Conservation (phyloP, 2,113 vertebrate species). For the Mesoclemmys tuberculata region DNA sequence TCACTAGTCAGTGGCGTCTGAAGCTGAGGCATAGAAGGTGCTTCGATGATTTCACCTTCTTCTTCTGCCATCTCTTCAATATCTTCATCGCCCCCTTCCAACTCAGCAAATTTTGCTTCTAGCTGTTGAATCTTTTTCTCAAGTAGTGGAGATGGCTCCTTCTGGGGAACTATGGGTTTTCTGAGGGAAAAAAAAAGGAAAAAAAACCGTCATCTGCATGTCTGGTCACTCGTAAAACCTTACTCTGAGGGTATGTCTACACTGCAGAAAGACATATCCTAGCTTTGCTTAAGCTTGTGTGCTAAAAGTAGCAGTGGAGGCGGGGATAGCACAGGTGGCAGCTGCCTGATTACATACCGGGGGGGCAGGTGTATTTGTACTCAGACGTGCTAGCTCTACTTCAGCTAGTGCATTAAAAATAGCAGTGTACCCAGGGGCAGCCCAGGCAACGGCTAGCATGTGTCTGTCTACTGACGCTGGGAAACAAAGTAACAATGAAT, state of each 20-base stretch:
- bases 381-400: neutral
- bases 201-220: neutral
- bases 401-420: neutral
- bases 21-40: conserved; percentile 88
- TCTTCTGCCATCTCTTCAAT: conserved; percentile 96
- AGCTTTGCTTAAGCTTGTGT: neutral
- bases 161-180: conserved; percentile 97
- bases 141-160: conserved; percentile 95
- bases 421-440: neutral
- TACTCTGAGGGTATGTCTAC: neutral
- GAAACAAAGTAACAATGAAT: neutral
- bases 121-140: conserved; percentile 97
- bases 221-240: neutral
- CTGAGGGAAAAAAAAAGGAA: conserved; percentile 72
- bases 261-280: neutral
- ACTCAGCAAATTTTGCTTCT: conserved; percentile 97
- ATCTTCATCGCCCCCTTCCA: conserved; percentile 94
- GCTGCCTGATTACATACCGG: neutral
- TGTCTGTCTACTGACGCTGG: neutral
- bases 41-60: conserved; percentile 90
- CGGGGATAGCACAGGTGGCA: too few species aligned
- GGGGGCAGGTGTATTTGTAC: neutral
- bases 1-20: conserved; percentile 90
- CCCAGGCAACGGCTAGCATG: neutral
- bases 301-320: neutral